Evolutionary conservation across 2,888 invertebrate species (phyloP), one percentile per base, ranked within the genome.

Genomic region (Caenorhabditis sp.): DNA sequence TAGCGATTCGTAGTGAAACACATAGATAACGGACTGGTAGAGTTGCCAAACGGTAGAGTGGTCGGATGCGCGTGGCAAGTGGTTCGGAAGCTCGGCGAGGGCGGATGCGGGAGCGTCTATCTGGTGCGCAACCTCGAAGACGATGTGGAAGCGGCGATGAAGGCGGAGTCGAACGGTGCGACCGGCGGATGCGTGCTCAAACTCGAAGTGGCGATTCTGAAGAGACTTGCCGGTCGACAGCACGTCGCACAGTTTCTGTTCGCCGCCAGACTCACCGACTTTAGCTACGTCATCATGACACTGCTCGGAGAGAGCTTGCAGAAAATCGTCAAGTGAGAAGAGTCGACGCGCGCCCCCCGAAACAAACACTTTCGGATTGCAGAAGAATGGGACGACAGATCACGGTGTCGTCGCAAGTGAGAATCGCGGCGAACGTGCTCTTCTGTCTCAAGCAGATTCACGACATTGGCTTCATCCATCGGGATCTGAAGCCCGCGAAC

Each of bases 21-120:
- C 30, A 43, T 58, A 55, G 76, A 77, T 43, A 63, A 59, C 35
- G 78, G 78, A 17, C 61, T 62, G n/a, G 53, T 70, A 2, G 59
- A 73, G 22, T 24, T 78, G n/a, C 62, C 68, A 22, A 61, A 32
- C 11, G 79, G 79, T 9, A 78, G 71, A 45, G 61, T 79, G 13
- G 55, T 82, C 63, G 75, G 77, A 7, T 59, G 56, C 46, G 32
- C 65, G 30, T 82, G 80, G 82, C 56, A 77, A 58, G 68, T 82
- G 11, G 94, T 97, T 86, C 96, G 96, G 90, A 98, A 98, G 91
- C 95, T 97, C 80, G 97, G 97, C 71, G 97, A 97, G 92, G 97
- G 92, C 66, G 98, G 97, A 13, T 98, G 98, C 90, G 98, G 98
- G 82, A 96, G 95, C 41, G 98, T 98, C 15, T 98, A 97, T 90